phyloP scores from a whole-genome alignment of 1,140 invertebrate species.

The Heliothis subflexa region DNA sequence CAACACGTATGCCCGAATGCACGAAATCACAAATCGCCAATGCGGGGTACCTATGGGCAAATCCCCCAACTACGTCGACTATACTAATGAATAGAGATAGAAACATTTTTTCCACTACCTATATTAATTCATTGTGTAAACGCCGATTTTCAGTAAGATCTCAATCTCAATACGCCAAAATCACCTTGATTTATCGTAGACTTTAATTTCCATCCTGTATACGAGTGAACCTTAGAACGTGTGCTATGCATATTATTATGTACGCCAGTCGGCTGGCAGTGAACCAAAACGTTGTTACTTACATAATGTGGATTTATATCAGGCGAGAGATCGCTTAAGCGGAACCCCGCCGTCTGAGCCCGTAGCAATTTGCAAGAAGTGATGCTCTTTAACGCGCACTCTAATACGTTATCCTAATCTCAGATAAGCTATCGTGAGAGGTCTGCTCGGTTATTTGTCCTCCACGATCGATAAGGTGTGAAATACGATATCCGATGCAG shows the following conservation, averaged over 20 bases:
- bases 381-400: slow-evolving; percentile 31
- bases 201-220: too few species aligned
- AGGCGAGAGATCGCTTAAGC: slow-evolving; percentile 67
- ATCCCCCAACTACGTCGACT: too few species aligned
- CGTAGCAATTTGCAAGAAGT: slow-evolving; percentile 70
- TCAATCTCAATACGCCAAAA: too few species aligned
- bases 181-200: too few species aligned
- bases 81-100: background rate
- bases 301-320: slow-evolving; percentile 81
- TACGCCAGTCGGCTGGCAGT: slow-evolving; percentile 71
- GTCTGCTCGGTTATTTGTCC: slow-evolving; percentile 19
- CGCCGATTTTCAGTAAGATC: too few species aligned
- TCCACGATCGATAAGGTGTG: background rate
- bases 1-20: too few species aligned
- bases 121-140: too few species aligned
- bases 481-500: background rate
- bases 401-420: slow-evolving; percentile 45
- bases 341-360: slow-evolving; percentile 70
- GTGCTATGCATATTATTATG: slow-evolving; percentile 28
- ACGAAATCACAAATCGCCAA: too few species aligned
- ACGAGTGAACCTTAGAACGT: slow-evolving; percentile 15
- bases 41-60: too few species aligned
- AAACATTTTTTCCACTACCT: background rate
- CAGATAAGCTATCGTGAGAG: slow-evolving; percentile 25
- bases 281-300: slow-evolving; percentile 81